Percentiles rank a stretch among this genome's conserved stretches.
Conservation (phyloP, 2,113 vertebrate species). For the Oxygymnocypris stewartii region DNA sequence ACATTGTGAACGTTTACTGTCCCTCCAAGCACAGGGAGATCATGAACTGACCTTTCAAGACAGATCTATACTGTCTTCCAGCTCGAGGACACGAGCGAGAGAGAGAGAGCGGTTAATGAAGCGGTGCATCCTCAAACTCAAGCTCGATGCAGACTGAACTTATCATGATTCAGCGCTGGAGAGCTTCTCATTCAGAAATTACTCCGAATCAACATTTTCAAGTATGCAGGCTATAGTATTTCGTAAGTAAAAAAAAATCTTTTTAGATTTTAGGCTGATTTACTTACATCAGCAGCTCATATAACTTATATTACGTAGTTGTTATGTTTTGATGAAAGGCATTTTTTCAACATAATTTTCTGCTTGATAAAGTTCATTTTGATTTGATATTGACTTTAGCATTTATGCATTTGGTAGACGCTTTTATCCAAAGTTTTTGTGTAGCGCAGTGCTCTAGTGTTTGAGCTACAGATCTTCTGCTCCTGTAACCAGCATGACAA, state of each 20-base stretch:
- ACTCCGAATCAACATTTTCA: not conserved
- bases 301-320: too few relatives aligned
- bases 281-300: too few relatives aligned
- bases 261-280: too few relatives aligned
- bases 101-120: not conserved
- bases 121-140: not conserved
- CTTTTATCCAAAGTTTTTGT: too few relatives aligned
- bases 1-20: constrained; percentile 6
- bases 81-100: not conserved
- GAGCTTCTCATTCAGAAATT: not conserved
- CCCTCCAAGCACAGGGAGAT: not conserved
- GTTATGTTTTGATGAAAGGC: too few relatives aligned
- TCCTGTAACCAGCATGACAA: not conserved
- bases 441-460: too few relatives aligned
- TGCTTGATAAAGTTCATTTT: not conserved
- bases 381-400: not conserved
- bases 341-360: too few relatives aligned
- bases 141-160: not conserved
- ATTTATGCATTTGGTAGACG: too few relatives aligned
- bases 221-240: not conserved
- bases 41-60: not conserved
- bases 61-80: not conserved
- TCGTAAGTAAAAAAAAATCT: too few relatives aligned
- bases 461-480: too few relatives aligned
- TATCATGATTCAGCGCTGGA: not conserved